These are phyloP conservation scores for Crossocerus cetratus DNA, from an alignment of 2,888 invertebrate species.

Conservation along the genomic window DNA sequence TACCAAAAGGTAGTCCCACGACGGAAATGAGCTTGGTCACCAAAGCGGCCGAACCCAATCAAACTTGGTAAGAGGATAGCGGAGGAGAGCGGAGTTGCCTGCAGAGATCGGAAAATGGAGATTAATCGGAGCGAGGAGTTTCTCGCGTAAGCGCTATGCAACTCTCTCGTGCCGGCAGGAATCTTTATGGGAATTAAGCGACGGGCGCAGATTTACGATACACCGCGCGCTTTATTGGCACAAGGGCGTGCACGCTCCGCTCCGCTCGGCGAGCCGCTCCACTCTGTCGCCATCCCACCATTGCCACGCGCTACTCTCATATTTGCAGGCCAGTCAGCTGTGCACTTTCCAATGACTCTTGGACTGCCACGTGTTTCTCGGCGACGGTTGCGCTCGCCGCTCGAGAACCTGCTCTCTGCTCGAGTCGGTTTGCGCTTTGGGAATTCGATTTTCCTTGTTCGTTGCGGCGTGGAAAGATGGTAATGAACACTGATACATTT, in stretches of 20 bases:
- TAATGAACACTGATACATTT: too few species aligned
- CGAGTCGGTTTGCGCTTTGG: too few species aligned
- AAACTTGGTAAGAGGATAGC: too few species aligned
- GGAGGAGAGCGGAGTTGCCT: background rate
- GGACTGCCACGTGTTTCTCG: constrained; percentile 19
- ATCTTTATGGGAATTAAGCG: constrained; percentile 30
- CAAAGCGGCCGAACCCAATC: too few species aligned
- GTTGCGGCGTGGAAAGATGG: too few species aligned
- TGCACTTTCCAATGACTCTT: constrained; percentile 38
- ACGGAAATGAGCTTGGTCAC: too few species aligned
- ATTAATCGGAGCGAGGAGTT: background rate
- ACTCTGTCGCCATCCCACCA: too few species aligned
- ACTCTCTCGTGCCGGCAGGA: constrained; percentile 12
- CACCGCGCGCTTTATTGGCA: constrained; percentile 41
- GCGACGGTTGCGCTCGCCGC: constrained; percentile 1
- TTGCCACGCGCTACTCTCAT: constrained; percentile 35
- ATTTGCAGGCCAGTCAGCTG: constrained; percentile 44
- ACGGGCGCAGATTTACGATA: constrained; percentile 25
- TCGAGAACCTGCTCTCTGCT: background rate
- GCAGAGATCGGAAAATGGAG: background rate
- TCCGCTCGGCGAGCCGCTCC: constrained; percentile 38
- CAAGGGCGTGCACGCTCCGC: constrained; percentile 32
- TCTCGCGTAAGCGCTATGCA: too few species aligned
- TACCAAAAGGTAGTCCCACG: too few species aligned
- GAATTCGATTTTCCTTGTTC: too few species aligned